phyloP scores from a whole-genome alignment of 1,140 invertebrate species.

The Drosophila baimaii region DNA sequence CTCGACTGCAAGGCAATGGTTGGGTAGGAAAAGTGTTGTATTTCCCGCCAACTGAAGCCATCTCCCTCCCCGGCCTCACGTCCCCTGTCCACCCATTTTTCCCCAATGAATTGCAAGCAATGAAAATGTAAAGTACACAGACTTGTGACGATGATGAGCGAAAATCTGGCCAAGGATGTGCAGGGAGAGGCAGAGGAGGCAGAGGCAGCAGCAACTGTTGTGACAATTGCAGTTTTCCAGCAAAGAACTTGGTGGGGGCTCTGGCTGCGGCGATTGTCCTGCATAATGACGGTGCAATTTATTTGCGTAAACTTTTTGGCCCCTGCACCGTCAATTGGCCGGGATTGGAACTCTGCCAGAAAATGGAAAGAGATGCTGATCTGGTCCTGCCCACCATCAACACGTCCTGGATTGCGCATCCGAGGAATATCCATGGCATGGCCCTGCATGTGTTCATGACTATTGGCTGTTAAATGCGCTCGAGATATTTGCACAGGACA shows the following conservation, averaged over 20 bases:
- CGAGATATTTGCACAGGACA: constrained; percentile 25
- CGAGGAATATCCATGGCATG: constrained; percentile 2
- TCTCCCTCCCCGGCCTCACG: not conserved
- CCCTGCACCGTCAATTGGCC: constrained; percentile 15
- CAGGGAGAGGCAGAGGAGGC: not conserved
- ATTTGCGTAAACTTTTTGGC: constrained; percentile 75
- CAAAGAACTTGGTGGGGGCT: constrained; percentile 1
- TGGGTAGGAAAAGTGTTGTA: constrained; percentile 66
- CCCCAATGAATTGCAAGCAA: constrained; percentile 70
- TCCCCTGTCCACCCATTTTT: not conserved
- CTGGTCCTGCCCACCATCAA: constrained; percentile 4
- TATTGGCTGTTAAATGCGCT: constrained; percentile 59
- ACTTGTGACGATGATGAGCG: constrained; percentile 54
- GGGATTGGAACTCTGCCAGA: constrained; percentile 43
- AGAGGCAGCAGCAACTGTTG: constrained; percentile 34
- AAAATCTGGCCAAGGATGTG: constrained; percentile 52
- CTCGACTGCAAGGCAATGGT: constrained; percentile 59
- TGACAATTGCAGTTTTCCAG: constrained; percentile 55
- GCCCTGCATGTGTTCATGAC: constrained; percentile 21
- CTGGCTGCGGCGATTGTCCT: constrained; percentile 29
- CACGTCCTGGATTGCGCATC: constrained; percentile 18
- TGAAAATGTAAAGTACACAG: constrained; percentile 73
- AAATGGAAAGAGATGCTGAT: not conserved
- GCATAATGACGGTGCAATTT: constrained; percentile 72
- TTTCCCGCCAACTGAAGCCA: constrained; percentile 33